These are phyloP conservation scores for Sturnus vulgaris DNA, from an alignment of 2,113 vertebrate species.

Conservation along the genomic window DNA sequence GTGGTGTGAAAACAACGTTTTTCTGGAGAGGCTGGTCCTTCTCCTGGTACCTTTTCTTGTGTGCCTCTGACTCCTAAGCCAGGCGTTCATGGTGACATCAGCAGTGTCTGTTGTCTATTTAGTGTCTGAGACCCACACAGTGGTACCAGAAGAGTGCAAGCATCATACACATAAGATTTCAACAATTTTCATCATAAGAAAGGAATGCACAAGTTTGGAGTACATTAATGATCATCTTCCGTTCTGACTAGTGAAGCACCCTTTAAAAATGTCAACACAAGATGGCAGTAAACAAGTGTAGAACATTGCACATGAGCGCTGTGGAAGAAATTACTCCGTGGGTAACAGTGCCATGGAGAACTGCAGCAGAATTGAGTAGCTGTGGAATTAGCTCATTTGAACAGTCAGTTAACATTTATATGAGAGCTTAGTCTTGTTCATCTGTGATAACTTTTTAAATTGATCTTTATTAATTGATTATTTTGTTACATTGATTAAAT, in stretches of 20 bases:
- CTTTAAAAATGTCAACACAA: conserved; percentile 67
- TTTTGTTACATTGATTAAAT: neutral
- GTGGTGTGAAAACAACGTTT: neutral
- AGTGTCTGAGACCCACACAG: neutral
- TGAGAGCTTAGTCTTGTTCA: neutral
- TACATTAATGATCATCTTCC: neutral
- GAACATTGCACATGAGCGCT: neutral
- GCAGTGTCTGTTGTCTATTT: neutral
- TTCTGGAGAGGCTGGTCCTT: neutral
- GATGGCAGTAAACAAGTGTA: conserved; percentile 73
- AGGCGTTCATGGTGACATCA: neutral
- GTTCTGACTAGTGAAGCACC: neutral
- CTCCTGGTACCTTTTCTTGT: neutral
- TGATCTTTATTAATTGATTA: conserved; percentile 22
- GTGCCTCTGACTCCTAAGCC: neutral
- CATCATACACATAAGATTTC: neutral
- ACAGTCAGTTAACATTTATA: neutral
- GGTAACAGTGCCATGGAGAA: neutral
- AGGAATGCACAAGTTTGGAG: neutral
- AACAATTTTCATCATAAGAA: neutral
- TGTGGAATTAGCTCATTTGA: neutral
- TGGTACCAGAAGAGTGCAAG: neutral
- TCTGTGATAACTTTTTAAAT: conserved; percentile 37
- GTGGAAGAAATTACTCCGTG: neutral
- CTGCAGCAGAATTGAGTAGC: neutral